phyloP scores from a whole-genome alignment of 2,797 vertebrate genomes.

The Anguilla anguilla region DNA sequence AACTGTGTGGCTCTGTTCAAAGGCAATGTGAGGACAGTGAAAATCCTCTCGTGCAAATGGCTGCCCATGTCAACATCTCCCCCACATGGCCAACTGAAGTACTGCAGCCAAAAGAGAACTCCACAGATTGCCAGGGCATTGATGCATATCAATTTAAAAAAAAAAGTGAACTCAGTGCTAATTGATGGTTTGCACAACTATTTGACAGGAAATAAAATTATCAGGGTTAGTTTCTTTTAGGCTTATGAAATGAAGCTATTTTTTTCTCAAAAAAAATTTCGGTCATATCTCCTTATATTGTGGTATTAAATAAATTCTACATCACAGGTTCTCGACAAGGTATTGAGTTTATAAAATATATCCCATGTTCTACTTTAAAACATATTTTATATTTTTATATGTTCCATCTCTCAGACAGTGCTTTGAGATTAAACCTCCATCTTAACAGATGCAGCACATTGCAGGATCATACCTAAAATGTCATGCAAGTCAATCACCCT shows the following conservation, averaged over 20 bases:
- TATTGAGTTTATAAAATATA: background rate
- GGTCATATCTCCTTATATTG: background rate
- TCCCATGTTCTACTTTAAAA: background rate
- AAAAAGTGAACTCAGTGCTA: background rate
- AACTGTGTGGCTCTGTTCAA: slow-evolving; percentile 7
- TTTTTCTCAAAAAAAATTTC: background rate
- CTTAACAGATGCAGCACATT: background rate
- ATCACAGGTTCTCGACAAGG: background rate
- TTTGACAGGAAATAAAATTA: background rate
- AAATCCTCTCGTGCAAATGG: background rate
- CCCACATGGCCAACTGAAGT: slow-evolving; percentile 11
- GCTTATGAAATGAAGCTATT: background rate
- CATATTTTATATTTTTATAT: background rate
- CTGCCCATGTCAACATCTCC: slow-evolving; percentile 20
- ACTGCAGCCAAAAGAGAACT: slow-evolving; percentile 17
- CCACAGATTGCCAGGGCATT: background rate
- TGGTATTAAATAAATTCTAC: background rate
- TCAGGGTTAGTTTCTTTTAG: background rate
- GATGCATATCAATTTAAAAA: background rate
- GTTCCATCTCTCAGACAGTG: background rate
- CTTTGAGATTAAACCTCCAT: background rate
- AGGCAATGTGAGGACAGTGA: slow-evolving; percentile 1
- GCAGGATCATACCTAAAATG: background rate
- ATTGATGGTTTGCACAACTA: background rate
- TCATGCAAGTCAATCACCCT: background rate